Evolutionary conservation across 2,113 vertebrate genomes (phyloP).

Genomic region (Hippopotamus amphibius): DNA sequence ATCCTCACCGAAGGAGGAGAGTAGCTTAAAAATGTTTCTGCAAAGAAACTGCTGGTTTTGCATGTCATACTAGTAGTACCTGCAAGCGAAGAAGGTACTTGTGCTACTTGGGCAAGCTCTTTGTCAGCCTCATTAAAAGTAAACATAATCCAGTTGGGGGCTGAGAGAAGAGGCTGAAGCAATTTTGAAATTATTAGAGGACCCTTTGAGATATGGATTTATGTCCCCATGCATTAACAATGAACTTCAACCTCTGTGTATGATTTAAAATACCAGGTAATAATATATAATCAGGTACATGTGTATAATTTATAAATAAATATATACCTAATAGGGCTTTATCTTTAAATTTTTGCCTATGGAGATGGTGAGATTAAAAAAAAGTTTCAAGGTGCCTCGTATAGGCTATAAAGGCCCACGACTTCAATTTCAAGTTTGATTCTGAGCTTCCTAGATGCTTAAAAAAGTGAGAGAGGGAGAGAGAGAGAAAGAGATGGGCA

Average conservation of each 20-base stretch:
- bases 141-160: not conserved
- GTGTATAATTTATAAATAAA: not conserved
- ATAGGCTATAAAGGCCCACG: not conserved
- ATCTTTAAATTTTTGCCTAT: not conserved
- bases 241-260: not conserved
- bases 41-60: not conserved
- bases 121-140: not conserved
- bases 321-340: not conserved
- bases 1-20: not conserved
- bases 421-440: not conserved
- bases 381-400: not conserved
- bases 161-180: not conserved
- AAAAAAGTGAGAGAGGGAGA: not conserved
- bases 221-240: not conserved
- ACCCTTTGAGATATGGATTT: not conserved
- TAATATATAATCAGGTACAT: not conserved
- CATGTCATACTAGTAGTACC: not conserved
- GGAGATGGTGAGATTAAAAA: not conserved
- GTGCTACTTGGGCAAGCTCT: not conserved
- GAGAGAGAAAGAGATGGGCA: not conserved
- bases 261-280: conserved; percentile 21
- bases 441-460: not conserved
- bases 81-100: not conserved
- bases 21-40: not conserved
- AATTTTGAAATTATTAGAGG: conserved; percentile 18